phyloP scores from a whole-genome alignment of 2,113 vertebrate species.

The Zapus hudsonius region DNA sequence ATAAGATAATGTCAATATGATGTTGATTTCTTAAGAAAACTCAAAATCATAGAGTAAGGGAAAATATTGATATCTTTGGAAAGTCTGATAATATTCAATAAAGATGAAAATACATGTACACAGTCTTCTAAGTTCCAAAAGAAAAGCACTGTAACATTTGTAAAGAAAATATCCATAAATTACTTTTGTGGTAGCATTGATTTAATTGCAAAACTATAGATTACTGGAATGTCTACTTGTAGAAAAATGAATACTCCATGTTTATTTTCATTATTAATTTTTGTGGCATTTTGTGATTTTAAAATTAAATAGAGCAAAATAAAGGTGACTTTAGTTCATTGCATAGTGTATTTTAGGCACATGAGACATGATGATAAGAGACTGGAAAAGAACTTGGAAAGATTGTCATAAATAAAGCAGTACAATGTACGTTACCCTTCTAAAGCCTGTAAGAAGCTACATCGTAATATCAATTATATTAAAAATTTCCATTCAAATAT shows the following conservation, averaged over 20 bases:
- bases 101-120: neutral
- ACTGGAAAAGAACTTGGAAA: neutral
- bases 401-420: neutral
- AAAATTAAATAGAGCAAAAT: conserved; percentile 30
- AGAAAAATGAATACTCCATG: neutral
- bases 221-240: neutral
- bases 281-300: neutral
- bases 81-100: neutral
- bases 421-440: neutral
- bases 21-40: neutral
- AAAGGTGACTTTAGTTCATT: neutral
- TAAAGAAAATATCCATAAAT: neutral
- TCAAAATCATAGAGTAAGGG: neutral
- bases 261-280: neutral
- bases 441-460: neutral
- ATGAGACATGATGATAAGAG: neutral
- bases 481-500: conserved; percentile 23
- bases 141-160: neutral
- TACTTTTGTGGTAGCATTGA: neutral
- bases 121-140: neutral
- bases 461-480: neutral
- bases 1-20: no score
- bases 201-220: neutral
- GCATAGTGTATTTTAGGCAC: neutral
- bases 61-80: conserved; percentile 1